These are phyloP conservation scores for Ophion obscuratus DNA, from an alignment of 2,888 invertebrate genomes.

Conservation along the genomic window DNA sequence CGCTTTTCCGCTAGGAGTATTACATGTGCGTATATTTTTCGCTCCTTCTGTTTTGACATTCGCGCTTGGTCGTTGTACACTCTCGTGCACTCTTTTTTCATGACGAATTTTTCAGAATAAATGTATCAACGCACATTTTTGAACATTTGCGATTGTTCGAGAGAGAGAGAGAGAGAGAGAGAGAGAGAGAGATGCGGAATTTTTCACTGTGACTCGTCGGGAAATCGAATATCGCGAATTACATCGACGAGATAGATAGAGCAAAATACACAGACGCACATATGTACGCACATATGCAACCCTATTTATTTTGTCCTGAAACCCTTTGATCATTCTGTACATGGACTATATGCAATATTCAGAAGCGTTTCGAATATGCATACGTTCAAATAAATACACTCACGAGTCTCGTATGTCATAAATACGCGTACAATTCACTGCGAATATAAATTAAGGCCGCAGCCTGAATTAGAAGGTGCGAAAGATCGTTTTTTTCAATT, in stretches of 20 bases:
- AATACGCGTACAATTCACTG: too few species aligned
- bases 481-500: too few species aligned
- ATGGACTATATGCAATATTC: too few species aligned
- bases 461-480: too few species aligned
- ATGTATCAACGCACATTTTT: conserved; percentile 38
- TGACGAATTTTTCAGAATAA: conserved; percentile 44
- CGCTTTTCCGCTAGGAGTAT: background rate
- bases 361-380: too few species aligned
- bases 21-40: conserved; percentile 11
- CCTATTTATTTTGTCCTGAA: conserved; percentile 28
- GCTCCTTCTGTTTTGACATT: conserved; percentile 2
- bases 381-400: too few species aligned
- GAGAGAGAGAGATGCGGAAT: conserved; percentile 43
- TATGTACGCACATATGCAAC: background rate
- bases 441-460: too few species aligned
- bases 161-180: background rate
- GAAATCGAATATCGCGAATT: conserved; percentile 47
- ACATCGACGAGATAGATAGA: conserved; percentile 44
- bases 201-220: conserved; percentile 53
- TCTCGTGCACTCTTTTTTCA: background rate
- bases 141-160: conserved; percentile 51
- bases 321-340: conserved; percentile 9
- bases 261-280: background rate
- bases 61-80: background rate
- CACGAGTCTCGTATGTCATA: too few species aligned